phyloP scores from a whole-genome alignment of 2,113 vertebrate species.

The Actenoides hombroni region DNA sequence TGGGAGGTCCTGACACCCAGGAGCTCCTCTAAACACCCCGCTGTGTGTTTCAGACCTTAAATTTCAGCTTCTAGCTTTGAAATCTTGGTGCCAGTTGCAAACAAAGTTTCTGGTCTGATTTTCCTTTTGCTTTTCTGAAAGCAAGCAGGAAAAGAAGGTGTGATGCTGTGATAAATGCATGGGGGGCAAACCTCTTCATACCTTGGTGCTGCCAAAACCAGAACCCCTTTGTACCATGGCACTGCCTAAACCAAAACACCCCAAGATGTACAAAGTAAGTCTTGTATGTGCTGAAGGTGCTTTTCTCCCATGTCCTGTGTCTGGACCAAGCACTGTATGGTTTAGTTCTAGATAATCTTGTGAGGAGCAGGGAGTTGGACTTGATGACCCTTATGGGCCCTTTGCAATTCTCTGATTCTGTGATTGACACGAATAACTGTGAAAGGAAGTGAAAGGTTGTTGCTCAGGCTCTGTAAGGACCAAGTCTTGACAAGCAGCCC shows the following conservation, averaged over 20 bases:
- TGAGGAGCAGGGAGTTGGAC: neutral
- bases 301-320: neutral
- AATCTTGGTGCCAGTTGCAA: neutral
- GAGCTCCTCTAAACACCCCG: fast-evolving
- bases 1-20: neutral
- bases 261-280: neutral
- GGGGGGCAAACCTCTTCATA: neutral
- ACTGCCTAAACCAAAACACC: neutral
- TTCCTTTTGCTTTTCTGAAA: neutral
- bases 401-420: neutral
- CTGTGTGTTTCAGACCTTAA: neutral
- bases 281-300: neutral
- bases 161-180: neutral
- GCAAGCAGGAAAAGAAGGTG: neutral
- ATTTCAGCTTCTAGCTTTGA: neutral
- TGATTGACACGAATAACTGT: neutral
- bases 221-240: neutral
- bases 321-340: neutral
- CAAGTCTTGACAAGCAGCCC: neutral
- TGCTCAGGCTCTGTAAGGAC: neutral
- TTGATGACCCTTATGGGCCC: neutral
- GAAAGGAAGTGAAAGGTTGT: fast-evolving
- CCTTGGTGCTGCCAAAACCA: neutral
- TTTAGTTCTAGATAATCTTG: neutral
- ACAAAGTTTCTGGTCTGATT: neutral